These are phyloP conservation scores for Sinocyclocheilus anshuiensis DNA, from an alignment of 2,113 vertebrate species.

Conservation along the genomic window DNA sequence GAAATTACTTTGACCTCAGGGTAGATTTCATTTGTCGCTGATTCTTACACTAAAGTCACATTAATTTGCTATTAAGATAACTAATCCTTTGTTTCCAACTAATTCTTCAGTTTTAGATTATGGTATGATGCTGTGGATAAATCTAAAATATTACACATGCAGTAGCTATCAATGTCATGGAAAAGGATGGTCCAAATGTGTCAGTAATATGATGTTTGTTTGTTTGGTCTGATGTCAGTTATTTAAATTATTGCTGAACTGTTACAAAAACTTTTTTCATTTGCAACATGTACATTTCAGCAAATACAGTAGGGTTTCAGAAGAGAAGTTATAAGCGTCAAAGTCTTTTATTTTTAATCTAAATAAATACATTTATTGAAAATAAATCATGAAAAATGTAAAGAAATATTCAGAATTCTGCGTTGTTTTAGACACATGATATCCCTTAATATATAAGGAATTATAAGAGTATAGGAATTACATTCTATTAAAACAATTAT, in stretches of 20 bases:
- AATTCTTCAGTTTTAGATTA: neutral
- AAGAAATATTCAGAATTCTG: too few species aligned
- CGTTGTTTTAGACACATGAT: too few species aligned
- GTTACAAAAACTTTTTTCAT: neutral
- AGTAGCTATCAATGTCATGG: neutral
- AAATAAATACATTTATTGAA: too few species aligned
- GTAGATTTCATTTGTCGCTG: neutral
- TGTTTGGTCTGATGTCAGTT: neutral
- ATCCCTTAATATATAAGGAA: too few species aligned
- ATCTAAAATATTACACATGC: neutral
- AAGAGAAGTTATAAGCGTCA: neutral
- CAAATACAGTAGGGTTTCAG: neutral
- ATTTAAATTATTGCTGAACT: neutral
- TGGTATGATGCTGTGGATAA: neutral
- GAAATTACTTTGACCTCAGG: slow-evolving; percentile 27
- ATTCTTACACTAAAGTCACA: neutral
- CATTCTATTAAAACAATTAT: too few species aligned
- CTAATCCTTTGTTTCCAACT: neutral
- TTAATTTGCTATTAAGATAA: neutral
- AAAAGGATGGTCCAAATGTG: neutral
- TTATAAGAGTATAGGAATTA: too few species aligned
- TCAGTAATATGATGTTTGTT: neutral
- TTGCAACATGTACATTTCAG: neutral
- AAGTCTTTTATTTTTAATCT: too few species aligned
- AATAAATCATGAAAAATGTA: too few species aligned